Base-by-base conservation (phyloP, 1,140 invertebrate species). In the Papilio dardanus region DNA sequence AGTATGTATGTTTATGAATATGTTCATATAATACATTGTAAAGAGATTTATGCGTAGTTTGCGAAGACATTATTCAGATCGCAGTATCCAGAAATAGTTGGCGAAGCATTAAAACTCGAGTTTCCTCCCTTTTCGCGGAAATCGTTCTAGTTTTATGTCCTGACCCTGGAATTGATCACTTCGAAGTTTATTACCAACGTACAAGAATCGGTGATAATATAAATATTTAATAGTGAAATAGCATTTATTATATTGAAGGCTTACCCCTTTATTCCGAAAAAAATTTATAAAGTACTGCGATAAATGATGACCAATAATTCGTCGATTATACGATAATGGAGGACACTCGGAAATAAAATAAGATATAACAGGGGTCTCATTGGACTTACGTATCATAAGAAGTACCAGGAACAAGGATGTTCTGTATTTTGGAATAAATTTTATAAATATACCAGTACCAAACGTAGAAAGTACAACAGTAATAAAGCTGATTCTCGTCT, bases 101-200 rank as follows among this genome's bases (percentile, higher is more conserved):
- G 75, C 75, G 62, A 73, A 79, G 40, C 79, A 71, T 82, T 82
- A 80, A 83, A 81, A 71, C 74, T 78, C 76, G 76, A 73, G 73
- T 79, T 83, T 80, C 78, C 80, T 81, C 77, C 77, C 79, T 78
- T 78, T 78, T 76, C 80, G 76, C 77, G 77, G 42, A 74, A 80
- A 76, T 80, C 46, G 77, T 77, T 81, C 79, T 75, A 80, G 77
- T 79, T 85, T 85, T 85, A 85, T 80, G 77, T 33, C n/a, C 67
- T 35, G 67, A 79, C 80, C 74, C 77, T 71, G 74, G 79, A 78
- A 79, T 79, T 77, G 75, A 82, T 85, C 79, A 80, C 76, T 37
- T 79, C 58, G 66, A 10, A 69, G n/a, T 69, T 69, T 69, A 69
- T 69, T 69, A 21, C 67, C 21, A 24, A 28, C 35, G 67, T 69